Percentiles rank a stretch among this genome's conserved stretches.
phyloP scores from a whole-genome alignment of 2,888 invertebrate genomes.

The Pyrrhia umbra region DNA sequence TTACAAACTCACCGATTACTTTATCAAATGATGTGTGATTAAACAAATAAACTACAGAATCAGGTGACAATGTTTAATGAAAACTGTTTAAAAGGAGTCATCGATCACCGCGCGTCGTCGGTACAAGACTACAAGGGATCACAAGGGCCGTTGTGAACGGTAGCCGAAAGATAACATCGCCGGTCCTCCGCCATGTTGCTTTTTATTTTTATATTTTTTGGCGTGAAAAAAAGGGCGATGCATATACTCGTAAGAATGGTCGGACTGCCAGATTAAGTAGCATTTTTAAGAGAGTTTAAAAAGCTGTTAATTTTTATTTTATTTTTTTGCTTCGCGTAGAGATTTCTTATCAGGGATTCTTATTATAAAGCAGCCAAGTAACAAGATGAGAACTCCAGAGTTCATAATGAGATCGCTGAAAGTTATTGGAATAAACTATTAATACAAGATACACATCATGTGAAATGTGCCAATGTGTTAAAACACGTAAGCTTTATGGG shows the following conservation, averaged over 20 bases:
- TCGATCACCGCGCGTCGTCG: slow-evolving; percentile 58
- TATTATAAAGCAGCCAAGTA: no score
- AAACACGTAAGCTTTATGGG: no score
- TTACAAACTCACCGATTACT: slow-evolving; percentile 26
- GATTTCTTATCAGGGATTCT: background rate
- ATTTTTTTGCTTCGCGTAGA: background rate
- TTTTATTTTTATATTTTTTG: slow-evolving; percentile 59
- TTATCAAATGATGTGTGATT: slow-evolving; percentile 44
- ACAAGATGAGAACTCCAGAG: no score
- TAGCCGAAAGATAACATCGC: slow-evolving; percentile 76
- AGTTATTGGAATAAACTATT: no score
- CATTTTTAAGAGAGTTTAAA: slow-evolving; percentile 18
- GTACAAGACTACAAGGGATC: slow-evolving; percentile 43
- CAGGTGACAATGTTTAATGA: slow-evolving; percentile 22
- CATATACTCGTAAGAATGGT: slow-evolving; percentile 31
- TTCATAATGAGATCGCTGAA: no score
- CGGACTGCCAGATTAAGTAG: slow-evolving; percentile 46
- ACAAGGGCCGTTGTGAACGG: slow-evolving; percentile 70
- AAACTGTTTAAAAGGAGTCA: slow-evolving; percentile 38
- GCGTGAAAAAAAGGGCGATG: slow-evolving; percentile 53
- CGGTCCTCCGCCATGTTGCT: slow-evolving; percentile 70
- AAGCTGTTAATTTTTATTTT: slow-evolving; percentile 12
- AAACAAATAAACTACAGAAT: slow-evolving; percentile 46
- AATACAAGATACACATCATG: background rate
- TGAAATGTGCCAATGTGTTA: background rate